Base-by-base conservation (phyloP, 2,113 vertebrate genomes). In the Rhinolophus ferrumequinum region DNA sequence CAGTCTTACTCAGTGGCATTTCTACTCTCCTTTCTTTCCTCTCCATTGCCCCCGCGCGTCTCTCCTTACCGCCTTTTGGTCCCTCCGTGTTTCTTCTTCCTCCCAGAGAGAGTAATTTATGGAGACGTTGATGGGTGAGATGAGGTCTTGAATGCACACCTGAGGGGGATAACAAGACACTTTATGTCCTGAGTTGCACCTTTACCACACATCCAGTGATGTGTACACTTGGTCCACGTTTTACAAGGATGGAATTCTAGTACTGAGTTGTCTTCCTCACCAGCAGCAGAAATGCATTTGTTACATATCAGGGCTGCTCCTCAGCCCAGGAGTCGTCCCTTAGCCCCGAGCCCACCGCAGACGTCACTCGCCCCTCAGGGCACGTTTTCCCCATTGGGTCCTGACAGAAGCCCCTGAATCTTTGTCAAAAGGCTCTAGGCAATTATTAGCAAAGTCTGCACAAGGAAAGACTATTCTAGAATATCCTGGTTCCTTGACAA, bases 111-210 rank as follows among this genome's bases (percentile, higher is more conserved):
- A 98, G 92, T 98, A 99, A 69, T 96, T 98, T 22, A 99, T 72
- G 85, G 92, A 98, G 96, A 99, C 96, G 15, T 28, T 92, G 93
- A 99, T 79, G 5, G 99, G 98, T 14, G 98, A 98, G 73, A 98
- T 90, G 1, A 98, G 99, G 97, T 99, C 99, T 72, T 88, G 94
- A 67, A 99, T 97, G 85, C 99, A 99, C 21, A 90, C 93, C 99
- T 99, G 96, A 28, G 97, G 33, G 56, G 11, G 16, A 82, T 4
- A 90, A 67, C 82, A 89, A 67, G 10, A 91, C 26, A 73, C 5
- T 6, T 2, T 5, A 5, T 21, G 75, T 58, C 70, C 56, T 10
- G 67, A 72, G 11, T 58, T 54, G 60, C n/a, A 66, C n/a, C 15
- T 47, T 44, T 16, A 38, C 62, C 21, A 52, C 6, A 13, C 18